Evolutionary conservation across 2,797 vertebrate genomes (phyloP).

Genomic region (Clamator glandarius): DNA sequence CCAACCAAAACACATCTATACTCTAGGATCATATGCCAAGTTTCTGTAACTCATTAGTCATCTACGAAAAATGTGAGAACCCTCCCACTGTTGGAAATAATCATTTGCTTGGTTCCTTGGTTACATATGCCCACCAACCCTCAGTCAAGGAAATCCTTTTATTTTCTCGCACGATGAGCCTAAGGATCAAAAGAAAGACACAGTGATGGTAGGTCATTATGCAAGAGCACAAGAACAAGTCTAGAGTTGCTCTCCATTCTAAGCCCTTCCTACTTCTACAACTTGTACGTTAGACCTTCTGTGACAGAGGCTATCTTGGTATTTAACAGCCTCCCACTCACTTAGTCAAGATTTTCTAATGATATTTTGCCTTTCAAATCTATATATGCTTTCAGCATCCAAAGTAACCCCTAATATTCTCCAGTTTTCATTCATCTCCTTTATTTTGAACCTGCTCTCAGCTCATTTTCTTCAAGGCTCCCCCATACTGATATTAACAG

Average conservation of each 20-base stretch:
- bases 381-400: neutral
- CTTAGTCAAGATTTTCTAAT: neutral
- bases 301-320: neutral
- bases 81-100: neutral
- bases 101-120: neutral
- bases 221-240: neutral
- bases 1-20: neutral
- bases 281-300: neutral
- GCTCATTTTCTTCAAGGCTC: neutral
- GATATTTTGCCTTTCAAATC: neutral
- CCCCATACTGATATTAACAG: neutral
- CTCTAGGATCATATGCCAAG: neutral
- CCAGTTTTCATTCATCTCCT: neutral
- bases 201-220: neutral
- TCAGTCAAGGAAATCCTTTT: neutral
- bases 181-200: neutral
- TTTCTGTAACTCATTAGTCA: neutral
- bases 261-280: neutral
- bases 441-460: neutral
- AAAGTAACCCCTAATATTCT: neutral
- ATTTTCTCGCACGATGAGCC: neutral
- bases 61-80: neutral
- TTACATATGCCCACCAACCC: fast-evolving
- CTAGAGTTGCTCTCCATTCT: neutral
- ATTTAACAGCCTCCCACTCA: neutral